These are phyloP conservation scores for Acanthosepion pharaonis DNA, from an alignment of 2,888 invertebrate genomes.

Conservation along the genomic window DNA sequence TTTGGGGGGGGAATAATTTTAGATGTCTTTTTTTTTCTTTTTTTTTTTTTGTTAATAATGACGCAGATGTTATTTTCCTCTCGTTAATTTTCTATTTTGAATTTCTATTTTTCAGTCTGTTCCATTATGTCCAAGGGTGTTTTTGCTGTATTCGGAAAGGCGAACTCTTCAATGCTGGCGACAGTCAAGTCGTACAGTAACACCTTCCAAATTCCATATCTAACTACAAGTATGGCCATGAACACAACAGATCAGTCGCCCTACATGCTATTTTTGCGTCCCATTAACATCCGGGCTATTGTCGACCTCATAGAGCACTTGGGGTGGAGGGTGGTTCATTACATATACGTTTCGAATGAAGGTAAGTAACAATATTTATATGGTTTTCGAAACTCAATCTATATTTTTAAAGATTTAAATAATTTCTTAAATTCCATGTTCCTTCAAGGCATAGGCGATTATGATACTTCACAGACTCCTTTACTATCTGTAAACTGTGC, in stretches of 20 bases:
- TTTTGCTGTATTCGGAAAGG: slow-evolving; percentile 63
- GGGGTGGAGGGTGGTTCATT: slow-evolving; percentile 55
- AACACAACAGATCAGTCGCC: slow-evolving; percentile 55
- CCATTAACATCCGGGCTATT: slow-evolving; percentile 56
- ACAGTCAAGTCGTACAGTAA: slow-evolving; percentile 64
- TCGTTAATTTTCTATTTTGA: too few species aligned
- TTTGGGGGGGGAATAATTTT: too few species aligned
- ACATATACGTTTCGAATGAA: slow-evolving; percentile 58
- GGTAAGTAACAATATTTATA: slow-evolving; percentile 50
- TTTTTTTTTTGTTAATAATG: too few species aligned
- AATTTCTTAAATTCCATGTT: too few species aligned
- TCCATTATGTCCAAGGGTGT: slow-evolving; percentile 58
- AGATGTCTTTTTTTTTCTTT: too few species aligned
- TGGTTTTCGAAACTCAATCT: too few species aligned
- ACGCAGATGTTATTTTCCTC: too few species aligned
- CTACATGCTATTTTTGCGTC: slow-evolving; percentile 58
- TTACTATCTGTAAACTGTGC: too few species aligned
- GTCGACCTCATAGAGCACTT: slow-evolving; percentile 56
- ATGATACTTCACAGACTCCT: too few species aligned
- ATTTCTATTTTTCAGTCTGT: slow-evolving; percentile 58
- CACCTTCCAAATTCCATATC: slow-evolving; percentile 65
- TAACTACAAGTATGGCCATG: slow-evolving; percentile 62
- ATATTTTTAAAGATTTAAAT: too few species aligned
- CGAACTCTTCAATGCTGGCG: slow-evolving; percentile 60
- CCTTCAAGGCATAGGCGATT: too few species aligned